Percentiles rank a stretch among this genome's conserved stretches.
Evolutionary conservation across 2,797 vertebrate genomes (phyloP).

Genomic region (Microctenopoma stevenorrisi): DNA sequence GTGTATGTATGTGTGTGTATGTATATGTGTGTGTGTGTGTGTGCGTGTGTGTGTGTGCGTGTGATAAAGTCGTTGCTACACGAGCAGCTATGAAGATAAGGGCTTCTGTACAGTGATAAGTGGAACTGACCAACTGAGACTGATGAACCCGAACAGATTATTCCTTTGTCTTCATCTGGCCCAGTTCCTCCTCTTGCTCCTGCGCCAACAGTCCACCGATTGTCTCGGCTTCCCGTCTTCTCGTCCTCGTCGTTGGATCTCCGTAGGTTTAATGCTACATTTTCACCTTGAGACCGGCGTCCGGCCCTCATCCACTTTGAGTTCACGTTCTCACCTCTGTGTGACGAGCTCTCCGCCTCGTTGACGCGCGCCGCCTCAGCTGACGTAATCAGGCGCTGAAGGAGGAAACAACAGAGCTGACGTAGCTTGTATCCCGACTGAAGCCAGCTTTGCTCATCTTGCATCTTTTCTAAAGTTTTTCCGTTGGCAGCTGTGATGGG

Average conservation of each 20-base stretch:
- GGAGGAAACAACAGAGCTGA: constrained; percentile 7
- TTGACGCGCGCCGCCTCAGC: constrained; percentile 17
- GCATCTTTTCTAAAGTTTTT: neutral
- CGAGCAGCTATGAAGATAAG: neutral
- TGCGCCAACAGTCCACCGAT: neutral
- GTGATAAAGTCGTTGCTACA: no score
- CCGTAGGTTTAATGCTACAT: neutral
- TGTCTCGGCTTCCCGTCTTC: constrained; percentile 8
- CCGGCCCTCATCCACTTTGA: neutral
- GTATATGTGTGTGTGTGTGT: no score
- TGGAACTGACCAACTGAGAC: neutral
- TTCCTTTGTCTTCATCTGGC: no score
- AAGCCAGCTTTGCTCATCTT: neutral
- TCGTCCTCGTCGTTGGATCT: constrained; percentile 1
- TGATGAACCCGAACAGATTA: no score
- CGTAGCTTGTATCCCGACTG: neutral
- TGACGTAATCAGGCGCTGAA: neutral
- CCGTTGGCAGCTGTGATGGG: neutral
- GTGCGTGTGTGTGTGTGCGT: no score
- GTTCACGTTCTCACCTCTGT: neutral
- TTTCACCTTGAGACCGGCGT: neutral
- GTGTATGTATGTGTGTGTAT: no score
- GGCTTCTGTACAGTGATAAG: no score
- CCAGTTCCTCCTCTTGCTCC: no score
- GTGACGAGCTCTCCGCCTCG: constrained; percentile 20